These are phyloP conservation scores for Clitarchus hookeri DNA, from an alignment of 2,888 invertebrate species.

Conservation along the genomic window DNA sequence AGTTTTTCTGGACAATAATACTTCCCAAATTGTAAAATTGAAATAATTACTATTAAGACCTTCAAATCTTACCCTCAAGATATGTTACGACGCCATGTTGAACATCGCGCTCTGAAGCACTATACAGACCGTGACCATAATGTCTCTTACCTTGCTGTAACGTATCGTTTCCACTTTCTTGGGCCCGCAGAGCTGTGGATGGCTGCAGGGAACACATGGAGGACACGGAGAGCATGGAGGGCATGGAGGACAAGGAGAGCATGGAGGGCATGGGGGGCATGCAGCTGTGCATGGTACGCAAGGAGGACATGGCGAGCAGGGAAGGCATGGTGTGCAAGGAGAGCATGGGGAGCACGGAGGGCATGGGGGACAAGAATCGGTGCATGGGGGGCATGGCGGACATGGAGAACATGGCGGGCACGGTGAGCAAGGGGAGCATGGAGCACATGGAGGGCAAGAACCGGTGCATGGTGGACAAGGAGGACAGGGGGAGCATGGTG, in stretches of 20 bases:
- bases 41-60: too few relatives aligned
- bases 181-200: neutral
- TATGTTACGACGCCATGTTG: too few relatives aligned
- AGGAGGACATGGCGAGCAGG: neutral
- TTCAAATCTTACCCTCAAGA: too few relatives aligned
- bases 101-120: too few relatives aligned
- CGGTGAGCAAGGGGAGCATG: neutral
- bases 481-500: neutral
- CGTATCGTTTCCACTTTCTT: neutral
- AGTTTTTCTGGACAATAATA: too few relatives aligned
- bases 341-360: neutral
- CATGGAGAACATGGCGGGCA: neutral
- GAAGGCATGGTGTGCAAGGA: neutral
- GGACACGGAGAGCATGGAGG: neutral
- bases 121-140: too few relatives aligned
- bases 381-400: neutral
- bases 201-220: neutral
- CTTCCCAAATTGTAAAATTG: too few relatives aligned
- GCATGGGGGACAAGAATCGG: neutral
- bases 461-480: neutral
- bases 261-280: neutral
- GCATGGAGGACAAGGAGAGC: neutral
- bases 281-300: neutral
- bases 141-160: neutral
- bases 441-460: neutral